These are phyloP conservation scores for Ailurus styani DNA, from an alignment of 2,113 vertebrate genomes.

Conservation along the genomic window DNA sequence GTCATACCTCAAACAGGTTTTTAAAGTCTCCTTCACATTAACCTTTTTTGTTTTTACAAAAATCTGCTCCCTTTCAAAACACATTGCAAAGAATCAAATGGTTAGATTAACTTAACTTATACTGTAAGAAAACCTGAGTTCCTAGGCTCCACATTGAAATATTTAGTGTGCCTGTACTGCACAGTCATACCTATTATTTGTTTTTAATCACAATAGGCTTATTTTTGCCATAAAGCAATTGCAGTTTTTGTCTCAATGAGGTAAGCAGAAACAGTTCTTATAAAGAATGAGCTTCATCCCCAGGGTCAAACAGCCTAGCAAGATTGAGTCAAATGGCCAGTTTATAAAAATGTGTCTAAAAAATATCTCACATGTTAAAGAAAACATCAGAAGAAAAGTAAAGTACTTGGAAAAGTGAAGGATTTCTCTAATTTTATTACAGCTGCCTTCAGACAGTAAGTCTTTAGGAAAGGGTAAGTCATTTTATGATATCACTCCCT, in stretches of 20 bases:
- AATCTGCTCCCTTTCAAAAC: not conserved
- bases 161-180: not conserved
- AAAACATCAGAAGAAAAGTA: constrained; percentile 1
- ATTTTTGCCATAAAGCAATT: constrained; percentile 31
- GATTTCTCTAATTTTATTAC: not conserved
- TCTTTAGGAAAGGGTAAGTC: not conserved
- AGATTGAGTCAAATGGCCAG: constrained; percentile 31
- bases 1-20: not conserved
- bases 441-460: not conserved
- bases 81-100: constrained; percentile 20
- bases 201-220: constrained; percentile 47
- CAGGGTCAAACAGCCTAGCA: constrained; percentile 40
- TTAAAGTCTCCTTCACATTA: not conserved
- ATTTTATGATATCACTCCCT: not conserved
- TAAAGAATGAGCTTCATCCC: constrained; percentile 36
- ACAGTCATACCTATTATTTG: constrained; percentile 27
- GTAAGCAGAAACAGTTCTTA: constrained; percentile 43
- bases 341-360: constrained; percentile 28
- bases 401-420: not conserved
- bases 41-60: not conserved
- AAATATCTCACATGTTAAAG: not conserved
- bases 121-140: not conserved
- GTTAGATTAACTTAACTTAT: not conserved
- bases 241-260: constrained; percentile 45
- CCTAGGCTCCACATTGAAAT: constrained; percentile 1